phyloP scores from a whole-genome alignment of 2,888 invertebrate species.

The Plagodis dolabraria region DNA sequence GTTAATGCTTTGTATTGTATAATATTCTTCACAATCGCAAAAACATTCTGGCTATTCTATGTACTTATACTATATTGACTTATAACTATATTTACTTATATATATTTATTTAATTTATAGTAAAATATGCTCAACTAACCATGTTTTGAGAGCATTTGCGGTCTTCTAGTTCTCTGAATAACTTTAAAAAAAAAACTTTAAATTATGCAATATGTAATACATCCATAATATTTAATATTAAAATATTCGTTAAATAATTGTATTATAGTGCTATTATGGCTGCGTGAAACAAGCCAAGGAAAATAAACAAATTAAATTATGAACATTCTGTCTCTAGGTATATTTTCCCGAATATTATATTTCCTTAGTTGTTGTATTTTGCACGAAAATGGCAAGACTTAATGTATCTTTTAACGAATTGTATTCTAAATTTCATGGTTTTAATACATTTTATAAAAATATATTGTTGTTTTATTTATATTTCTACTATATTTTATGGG shows the following conservation, averaged over 20 bases:
- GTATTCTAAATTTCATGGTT: constrained; percentile 74
- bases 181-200: no score
- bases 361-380: constrained; percentile 10
- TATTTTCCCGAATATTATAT: background rate
- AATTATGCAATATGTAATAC: no score
- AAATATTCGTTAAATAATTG: no score
- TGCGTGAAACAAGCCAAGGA: background rate
- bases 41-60: background rate
- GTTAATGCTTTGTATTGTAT: background rate
- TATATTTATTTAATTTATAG: background rate
- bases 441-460: constrained; percentile 79
- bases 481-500: no score
- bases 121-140: no score
- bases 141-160: no score
- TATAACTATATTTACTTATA: background rate
- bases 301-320: background rate
- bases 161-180: no score
- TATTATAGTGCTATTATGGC: background rate
- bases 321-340: background rate
- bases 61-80: background rate
- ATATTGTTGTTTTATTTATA: no score
- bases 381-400: constrained; percentile 33
- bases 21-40: background rate
- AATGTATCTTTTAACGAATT: constrained; percentile 49
- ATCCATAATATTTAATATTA: no score